These are phyloP conservation scores for Anolis carolinensis DNA, from an alignment of 2,113 vertebrate species.

Conservation along the genomic window DNA sequence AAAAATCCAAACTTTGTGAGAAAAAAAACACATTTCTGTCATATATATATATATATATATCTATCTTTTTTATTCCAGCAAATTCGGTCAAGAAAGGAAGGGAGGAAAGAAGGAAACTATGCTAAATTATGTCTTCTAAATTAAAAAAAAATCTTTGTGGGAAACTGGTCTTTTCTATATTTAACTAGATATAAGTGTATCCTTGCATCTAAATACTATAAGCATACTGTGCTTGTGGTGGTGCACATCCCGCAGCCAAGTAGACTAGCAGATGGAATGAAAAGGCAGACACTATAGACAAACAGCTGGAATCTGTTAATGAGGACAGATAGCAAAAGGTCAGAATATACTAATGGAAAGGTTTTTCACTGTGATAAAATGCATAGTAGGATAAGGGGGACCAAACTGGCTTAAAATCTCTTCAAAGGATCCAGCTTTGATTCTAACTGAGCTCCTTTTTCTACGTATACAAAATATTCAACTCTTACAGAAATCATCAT, in stretches of 20 bases:
- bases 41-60: background rate
- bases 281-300: constrained; percentile 30
- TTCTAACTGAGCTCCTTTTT: constrained; percentile 49
- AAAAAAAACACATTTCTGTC: background rate
- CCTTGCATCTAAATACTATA: constrained; percentile 29
- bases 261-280: constrained; percentile 51
- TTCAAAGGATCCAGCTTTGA: constrained; percentile 43
- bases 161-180: background rate
- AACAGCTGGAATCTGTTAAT: constrained; percentile 55
- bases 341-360: constrained; percentile 41
- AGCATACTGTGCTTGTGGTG: constrained; percentile 30
- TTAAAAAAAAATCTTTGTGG: background rate
- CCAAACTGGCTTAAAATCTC: constrained; percentile 23
- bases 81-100: background rate
- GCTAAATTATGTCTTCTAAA: too few relatives aligned
- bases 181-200: background rate
- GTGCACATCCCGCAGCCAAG: constrained; percentile 45
- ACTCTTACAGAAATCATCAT: background rate
- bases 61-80: background rate
- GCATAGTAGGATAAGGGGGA: constrained; percentile 25
- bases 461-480: constrained; percentile 4
- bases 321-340: constrained; percentile 40
- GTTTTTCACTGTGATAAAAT: constrained; percentile 27
- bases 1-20: too few relatives aligned
- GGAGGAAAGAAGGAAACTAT: too few relatives aligned